Evolutionary conservation across 92 coral and sea anemone genomes (phyloP).

Genomic region (Desmophyllum pertusum): DNA sequence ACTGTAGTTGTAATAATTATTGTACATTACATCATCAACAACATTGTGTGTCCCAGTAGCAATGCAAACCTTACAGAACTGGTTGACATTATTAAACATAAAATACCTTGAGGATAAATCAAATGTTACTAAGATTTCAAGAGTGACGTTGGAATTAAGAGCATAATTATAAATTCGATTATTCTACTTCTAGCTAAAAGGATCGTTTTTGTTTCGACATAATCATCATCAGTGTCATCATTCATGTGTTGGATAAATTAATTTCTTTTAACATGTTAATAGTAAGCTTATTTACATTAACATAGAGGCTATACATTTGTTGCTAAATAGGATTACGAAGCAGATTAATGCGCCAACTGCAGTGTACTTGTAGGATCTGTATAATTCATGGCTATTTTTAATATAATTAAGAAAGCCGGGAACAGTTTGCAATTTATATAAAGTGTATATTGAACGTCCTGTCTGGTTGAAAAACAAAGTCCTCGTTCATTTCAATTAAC

Average conservation of each 20-base stretch:
- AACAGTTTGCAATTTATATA: background rate
- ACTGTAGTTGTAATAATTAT: too few relatives aligned
- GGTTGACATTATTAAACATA: too few relatives aligned
- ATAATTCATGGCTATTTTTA: too few relatives aligned
- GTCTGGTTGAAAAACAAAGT: constrained; percentile 9
- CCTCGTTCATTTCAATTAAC: constrained; percentile 15
- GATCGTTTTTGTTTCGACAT: background rate
- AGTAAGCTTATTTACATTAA: background rate
- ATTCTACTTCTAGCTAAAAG: background rate
- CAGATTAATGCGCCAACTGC: background rate
- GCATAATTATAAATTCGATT: background rate
- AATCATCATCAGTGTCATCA: too few relatives aligned
- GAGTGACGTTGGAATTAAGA: background rate
- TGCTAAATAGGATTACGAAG: background rate
- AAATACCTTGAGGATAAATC: background rate
- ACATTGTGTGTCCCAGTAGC: too few relatives aligned
- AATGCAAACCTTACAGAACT: too few relatives aligned
- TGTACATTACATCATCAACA: too few relatives aligned
- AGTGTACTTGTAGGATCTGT: background rate
- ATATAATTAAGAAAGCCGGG: background rate
- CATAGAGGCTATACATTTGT: background rate
- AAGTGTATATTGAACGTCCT: constrained; percentile 6
- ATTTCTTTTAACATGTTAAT: background rate
- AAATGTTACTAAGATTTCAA: background rate
- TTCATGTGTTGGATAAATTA: background rate